These are phyloP conservation scores for Trogon surrucura DNA, from an alignment of 2,113 vertebrate genomes.

Conservation along the genomic window DNA sequence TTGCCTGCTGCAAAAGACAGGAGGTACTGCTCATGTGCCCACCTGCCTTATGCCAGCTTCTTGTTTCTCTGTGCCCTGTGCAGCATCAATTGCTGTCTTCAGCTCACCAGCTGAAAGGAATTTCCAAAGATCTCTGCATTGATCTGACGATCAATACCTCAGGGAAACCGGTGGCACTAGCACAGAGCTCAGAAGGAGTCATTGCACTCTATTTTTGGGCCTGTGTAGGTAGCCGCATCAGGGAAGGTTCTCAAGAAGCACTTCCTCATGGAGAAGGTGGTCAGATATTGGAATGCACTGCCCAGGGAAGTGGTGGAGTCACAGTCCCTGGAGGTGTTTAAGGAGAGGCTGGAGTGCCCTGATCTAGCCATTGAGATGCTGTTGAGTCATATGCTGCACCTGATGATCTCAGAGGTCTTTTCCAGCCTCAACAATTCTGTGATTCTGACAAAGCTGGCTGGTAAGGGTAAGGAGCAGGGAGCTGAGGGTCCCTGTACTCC, in stretches of 20 bases:
- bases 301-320: no score
- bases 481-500: background rate
- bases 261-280: no score
- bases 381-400: no score
- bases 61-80: background rate
- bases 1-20: background rate
- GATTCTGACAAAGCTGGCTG: background rate
- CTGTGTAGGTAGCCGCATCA: background rate
- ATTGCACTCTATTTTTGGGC: background rate
- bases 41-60: background rate
- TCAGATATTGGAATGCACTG: no score
- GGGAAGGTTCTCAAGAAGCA: no score
- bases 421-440: no score
- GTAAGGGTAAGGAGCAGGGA: background rate
- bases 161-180: background rate
- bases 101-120: background rate
- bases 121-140: background rate
- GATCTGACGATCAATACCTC: rapidly evolving
- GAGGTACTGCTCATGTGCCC: background rate
- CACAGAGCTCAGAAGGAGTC: background rate
- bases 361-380: no score
- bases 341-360: no score
- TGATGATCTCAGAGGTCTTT: no score
- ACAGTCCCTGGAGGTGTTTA: no score
- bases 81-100: background rate